Conservation (phyloP, 1,140 invertebrate genomes). For the Cepaea nemoralis region DNA sequence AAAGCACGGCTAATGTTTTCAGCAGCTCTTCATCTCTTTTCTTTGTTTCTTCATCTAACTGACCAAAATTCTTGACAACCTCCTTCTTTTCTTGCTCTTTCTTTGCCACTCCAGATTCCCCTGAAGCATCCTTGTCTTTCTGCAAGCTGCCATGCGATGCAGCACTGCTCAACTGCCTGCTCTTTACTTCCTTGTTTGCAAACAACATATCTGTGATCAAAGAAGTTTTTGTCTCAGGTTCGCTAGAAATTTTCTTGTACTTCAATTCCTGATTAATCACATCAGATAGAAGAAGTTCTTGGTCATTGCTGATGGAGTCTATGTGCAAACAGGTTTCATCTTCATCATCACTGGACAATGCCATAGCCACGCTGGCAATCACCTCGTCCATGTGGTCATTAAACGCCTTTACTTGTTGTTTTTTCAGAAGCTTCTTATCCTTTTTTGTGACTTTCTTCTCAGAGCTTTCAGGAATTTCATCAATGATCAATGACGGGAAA, state of each 20-base stretch:
- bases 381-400: slow-evolving; percentile 37
- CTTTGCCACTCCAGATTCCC: not conserved
- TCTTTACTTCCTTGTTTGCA: slow-evolving; percentile 18
- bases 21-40: slow-evolving; percentile 35
- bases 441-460: slow-evolving; percentile 43
- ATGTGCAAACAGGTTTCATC: slow-evolving; percentile 1
- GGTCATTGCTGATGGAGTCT: slow-evolving; percentile 22
- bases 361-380: slow-evolving; percentile 26
- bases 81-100: slow-evolving; percentile 34
- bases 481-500: slow-evolving; percentile 31
- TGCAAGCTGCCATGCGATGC: not conserved
- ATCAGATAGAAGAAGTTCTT: slow-evolving; percentile 26
- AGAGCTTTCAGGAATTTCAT: slow-evolving; percentile 19
- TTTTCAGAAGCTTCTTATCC: slow-evolving; percentile 37
- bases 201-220: slow-evolving; percentile 11
- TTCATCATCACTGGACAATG: slow-evolving; percentile 31
- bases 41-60: slow-evolving; percentile 18
- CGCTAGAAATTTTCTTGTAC: slow-evolving; percentile 18
- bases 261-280: slow-evolving; percentile 31
- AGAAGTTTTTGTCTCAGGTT: not conserved
- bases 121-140: not conserved
- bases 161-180: not conserved
- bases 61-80: not conserved
- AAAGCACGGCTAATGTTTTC: slow-evolving; percentile 1
- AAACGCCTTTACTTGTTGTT: slow-evolving; percentile 26